These are phyloP conservation scores for Telmatherina bonti DNA, from an alignment of 2,797 vertebrate species.

Conservation along the genomic window DNA sequence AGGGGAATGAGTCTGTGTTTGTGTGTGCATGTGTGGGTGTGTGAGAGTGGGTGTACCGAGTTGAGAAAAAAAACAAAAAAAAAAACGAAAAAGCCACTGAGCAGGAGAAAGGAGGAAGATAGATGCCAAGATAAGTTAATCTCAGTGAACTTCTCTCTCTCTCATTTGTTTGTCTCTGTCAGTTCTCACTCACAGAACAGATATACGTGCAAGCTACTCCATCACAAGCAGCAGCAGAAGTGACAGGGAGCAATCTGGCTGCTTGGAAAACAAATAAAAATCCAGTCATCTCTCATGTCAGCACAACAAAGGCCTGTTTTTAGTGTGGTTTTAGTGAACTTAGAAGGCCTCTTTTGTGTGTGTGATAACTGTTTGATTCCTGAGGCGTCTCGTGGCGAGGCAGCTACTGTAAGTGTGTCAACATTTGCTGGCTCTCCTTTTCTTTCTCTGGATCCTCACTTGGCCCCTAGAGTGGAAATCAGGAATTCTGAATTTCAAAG, in stretches of 20 bases:
- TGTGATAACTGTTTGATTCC: slow-evolving; percentile 79
- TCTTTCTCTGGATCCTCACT: slow-evolving; percentile 75
- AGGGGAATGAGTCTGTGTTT: slow-evolving; percentile 72
- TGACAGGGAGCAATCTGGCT: slow-evolving; percentile 79
- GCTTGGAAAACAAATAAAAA: slow-evolving; percentile 83
- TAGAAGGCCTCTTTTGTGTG: slow-evolving; percentile 79
- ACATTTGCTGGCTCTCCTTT: slow-evolving; percentile 76
- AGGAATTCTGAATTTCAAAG: slow-evolving; percentile 80
- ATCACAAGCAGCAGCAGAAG: slow-evolving; percentile 71
- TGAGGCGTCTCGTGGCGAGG: slow-evolving; percentile 77
- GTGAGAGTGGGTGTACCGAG: slow-evolving; percentile 72
- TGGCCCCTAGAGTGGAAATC: slow-evolving; percentile 77
- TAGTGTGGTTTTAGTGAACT: slow-evolving; percentile 83
- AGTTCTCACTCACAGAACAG: slow-evolving; percentile 68
- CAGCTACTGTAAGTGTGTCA: slow-evolving; percentile 82
- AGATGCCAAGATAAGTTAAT: slow-evolving; percentile 79
- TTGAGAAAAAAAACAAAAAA: slow-evolving; percentile 60
- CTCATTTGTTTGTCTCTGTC: slow-evolving; percentile 79
- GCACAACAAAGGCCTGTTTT: slow-evolving; percentile 82
- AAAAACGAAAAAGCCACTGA: slow-evolving; percentile 47
- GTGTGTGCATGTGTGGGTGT: slow-evolving; percentile 71
- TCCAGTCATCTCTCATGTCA: slow-evolving; percentile 82
- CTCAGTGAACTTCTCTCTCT: slow-evolving; percentile 76
- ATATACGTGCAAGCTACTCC: slow-evolving; percentile 69
- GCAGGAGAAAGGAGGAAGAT: slow-evolving; percentile 72